Percentiles rank a stretch among this genome's conserved stretches.
Conservation (phyloP, 2,113 vertebrate species). For the Ceyx margarethae region DNA sequence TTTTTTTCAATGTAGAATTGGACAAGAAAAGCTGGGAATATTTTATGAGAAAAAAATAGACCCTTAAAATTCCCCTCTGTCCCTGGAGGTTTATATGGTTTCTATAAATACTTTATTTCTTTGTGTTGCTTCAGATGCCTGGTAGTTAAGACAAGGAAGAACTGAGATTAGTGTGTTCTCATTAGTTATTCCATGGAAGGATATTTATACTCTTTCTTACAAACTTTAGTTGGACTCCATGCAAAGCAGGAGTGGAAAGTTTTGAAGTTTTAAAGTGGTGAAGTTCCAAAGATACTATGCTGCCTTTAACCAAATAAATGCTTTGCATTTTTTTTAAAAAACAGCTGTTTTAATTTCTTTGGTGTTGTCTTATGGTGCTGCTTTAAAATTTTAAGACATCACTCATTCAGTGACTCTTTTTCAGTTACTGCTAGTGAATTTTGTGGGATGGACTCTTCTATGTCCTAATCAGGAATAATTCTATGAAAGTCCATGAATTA, state of each 20-base stretch:
- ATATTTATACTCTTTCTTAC: constrained; percentile 21
- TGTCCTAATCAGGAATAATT: neutral
- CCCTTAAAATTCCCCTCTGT: constrained; percentile 4
- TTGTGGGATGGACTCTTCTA: neutral
- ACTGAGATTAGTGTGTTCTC: constrained; percentile 25
- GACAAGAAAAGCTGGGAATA: neutral
- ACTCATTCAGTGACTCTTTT: neutral
- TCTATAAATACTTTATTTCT: constrained; percentile 47
- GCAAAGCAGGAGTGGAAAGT: neutral
- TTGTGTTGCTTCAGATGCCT: constrained; percentile 13
- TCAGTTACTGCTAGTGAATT: neutral
- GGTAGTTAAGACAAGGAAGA: constrained; percentile 16
- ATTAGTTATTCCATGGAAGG: constrained; percentile 30
- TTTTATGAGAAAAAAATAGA: constrained; percentile 19
- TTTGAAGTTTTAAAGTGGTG: neutral
- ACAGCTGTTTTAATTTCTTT: neutral
- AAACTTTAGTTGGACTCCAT: neutral
- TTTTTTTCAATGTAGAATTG: neutral
- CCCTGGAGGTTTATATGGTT: constrained; percentile 9
- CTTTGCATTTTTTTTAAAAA: neutral
- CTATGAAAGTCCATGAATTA: neutral
- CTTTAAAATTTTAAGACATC: neutral
- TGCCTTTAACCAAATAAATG: neutral
- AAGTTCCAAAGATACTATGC: neutral
- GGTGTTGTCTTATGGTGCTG: neutral